Conservation (phyloP, 2,113 vertebrate species). For the Pteruthius melanotis region DNA sequence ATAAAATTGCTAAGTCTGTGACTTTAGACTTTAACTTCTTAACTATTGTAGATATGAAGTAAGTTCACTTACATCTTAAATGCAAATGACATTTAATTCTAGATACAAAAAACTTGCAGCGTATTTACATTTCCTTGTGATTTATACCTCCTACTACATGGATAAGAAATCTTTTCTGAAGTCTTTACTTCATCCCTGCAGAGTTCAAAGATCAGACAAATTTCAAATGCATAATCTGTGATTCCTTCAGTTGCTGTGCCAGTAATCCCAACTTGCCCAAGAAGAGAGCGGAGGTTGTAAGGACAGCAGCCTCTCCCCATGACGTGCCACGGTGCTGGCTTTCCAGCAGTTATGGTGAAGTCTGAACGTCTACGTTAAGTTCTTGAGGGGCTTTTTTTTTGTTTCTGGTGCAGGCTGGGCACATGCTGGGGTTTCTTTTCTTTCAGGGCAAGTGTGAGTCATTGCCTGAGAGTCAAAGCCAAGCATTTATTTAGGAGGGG, state of each 20-base stretch:
- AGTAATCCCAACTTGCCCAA: neutral
- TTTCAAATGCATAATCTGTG: neutral
- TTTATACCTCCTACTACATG: neutral
- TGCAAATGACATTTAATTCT: conserved; percentile 44
- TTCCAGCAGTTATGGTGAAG: neutral
- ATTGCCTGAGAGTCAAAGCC: neutral
- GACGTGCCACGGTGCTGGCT: neutral
- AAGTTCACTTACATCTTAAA: conserved; percentile 40
- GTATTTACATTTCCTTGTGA: conserved; percentile 25
- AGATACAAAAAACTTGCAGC: neutral
- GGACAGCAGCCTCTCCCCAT: neutral
- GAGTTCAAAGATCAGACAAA: neutral
- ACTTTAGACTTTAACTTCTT: conserved; percentile 49
- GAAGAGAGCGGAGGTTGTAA: neutral
- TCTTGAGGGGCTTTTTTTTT: neutral
- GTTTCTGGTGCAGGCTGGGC: neutral
- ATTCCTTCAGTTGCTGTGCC: neutral
- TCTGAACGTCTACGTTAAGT: neutral
- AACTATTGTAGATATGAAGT: conserved; percentile 42
- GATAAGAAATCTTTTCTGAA: neutral
- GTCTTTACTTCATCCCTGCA: conserved; percentile 6
- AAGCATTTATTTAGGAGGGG: neutral
- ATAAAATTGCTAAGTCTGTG: conserved; percentile 49
- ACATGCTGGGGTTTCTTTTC: neutral
- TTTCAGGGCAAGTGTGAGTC: neutral